Base-by-base conservation (phyloP, 2,888 invertebrate genomes). In the Philaethria dido region DNA sequence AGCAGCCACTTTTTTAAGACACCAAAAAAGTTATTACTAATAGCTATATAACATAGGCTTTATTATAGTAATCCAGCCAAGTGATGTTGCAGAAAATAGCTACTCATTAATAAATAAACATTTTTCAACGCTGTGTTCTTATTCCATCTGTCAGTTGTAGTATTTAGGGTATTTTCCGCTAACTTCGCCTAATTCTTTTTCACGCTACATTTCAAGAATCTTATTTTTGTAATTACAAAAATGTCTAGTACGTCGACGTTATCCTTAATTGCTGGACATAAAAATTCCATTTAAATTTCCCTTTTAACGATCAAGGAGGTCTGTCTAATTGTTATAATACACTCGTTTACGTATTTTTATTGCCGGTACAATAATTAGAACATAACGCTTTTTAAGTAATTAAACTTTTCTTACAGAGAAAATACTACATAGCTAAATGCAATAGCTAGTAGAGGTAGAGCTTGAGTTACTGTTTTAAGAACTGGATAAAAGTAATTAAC, bases 271-370 rank as follows among this genome's bases (percentile, higher is more conserved):
- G 91, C 90, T 90, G 90, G 87, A 92, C 92, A 92, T 93, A 93
- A 93, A 93, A 93, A 93, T 93, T 93, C 93, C 93, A 93, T 93
- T 93, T 90, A 92, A 93, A 92, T 93, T 93, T 93, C 90, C 93
- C 87, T 92, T 93, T 92, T 92, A 92, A 92, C 91, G 89, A 92
- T 92, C 89, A 79, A 81, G 88, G 90, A 88, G 88, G 89, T 88
- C 90, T 91, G 90, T 89, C 92, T 92, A 92, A 92, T 92, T 92
- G 92, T 90, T 78, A 92, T 92, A 92, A 92, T 92, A 92, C 87
- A 92, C 92, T 92, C 92, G 92, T 92, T 92, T 91, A 87, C 92
- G 92, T 92, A 92, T 92, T 92, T 92, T 92, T 92, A 92, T 92
- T 86, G 91, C 89, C 82, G 83, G 85, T 88, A 89, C 88, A 90